Conservation (phyloP, 2,113 vertebrate genomes). For the Gallinago paraguaiae region DNA sequence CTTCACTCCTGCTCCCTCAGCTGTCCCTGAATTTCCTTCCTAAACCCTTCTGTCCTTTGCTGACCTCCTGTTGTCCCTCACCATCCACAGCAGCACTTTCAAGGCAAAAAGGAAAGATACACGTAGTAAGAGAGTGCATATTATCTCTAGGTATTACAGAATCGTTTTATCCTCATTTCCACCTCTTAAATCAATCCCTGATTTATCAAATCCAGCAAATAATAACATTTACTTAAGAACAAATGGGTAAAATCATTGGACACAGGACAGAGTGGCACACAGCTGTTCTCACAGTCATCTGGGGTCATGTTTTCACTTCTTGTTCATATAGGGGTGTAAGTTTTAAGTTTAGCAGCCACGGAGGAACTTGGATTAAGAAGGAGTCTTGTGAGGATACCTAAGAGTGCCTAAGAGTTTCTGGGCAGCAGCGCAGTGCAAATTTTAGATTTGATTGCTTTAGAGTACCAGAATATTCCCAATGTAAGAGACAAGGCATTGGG, state of each 20-base stretch:
- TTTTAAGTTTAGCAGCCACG: not conserved
- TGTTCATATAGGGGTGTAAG: not conserved
- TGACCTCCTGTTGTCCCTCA: constrained; percentile 34
- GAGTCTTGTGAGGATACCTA: not conserved
- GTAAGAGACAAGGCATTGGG: not conserved
- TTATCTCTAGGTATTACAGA: not conserved
- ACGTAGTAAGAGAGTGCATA: not conserved
- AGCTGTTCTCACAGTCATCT: not conserved
- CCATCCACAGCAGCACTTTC: not conserved
- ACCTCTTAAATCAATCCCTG: constrained; percentile 33
- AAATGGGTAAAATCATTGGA: not conserved
- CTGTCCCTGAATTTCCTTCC: constrained; percentile 53
- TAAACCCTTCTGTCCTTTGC: constrained; percentile 58
- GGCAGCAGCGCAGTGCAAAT: not conserved
- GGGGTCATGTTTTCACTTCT: not conserved
- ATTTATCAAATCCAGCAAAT: constrained; percentile 20
- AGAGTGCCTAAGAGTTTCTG: not conserved
- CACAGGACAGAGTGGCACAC: not conserved
- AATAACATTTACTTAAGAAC: not conserved
- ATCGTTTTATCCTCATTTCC: constrained; percentile 15
- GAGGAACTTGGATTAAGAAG: not conserved
- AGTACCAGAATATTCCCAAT: not conserved
- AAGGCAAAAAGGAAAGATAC: not conserved
- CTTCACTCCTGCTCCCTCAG: constrained; percentile 35
- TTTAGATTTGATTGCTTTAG: not conserved